A percentile compares a stretch with the other conserved stretches of the same genome.
Conservation (phyloP, 37 sponge, comb jelly and placozoan species). For the Spongilla lacustris region DNA sequence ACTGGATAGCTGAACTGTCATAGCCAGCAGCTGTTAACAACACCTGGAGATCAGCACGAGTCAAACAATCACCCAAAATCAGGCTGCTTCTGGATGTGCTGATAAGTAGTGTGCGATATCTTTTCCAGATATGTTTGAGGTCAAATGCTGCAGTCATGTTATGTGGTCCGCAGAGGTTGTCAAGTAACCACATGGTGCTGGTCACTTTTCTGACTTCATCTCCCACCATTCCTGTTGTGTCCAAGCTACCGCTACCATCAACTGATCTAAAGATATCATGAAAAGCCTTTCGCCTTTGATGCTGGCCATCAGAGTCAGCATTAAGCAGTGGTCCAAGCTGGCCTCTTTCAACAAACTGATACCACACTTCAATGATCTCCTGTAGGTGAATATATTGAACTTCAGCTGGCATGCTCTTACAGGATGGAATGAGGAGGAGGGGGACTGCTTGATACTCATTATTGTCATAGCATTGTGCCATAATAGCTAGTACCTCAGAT, state of each 20-base stretch:
- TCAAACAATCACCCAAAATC: too few relatives aligned
- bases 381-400: background rate
- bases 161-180: background rate
- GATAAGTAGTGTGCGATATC: background rate
- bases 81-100: too few relatives aligned
- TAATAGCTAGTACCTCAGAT: slow-evolving; percentile 3
- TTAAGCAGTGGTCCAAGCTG: background rate
- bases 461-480: background rate
- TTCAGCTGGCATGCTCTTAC: background rate
- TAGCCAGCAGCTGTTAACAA: background rate
- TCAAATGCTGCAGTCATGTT: background rate
- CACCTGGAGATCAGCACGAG: too few relatives aligned
- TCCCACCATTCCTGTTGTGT: too few relatives aligned
- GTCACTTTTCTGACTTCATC: background rate
- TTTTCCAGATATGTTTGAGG: background rate
- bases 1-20: background rate
- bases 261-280: background rate
- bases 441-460: background rate
- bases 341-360: background rate
- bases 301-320: background rate
- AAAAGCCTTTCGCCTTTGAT: background rate
- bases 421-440: background rate
- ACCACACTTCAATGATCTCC: background rate
- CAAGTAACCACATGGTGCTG: background rate
- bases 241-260: background rate